Evolutionary conservation across 2,888 invertebrate genomes (phyloP), one percentile per base, ranked within the genome.

Genomic region (Phaedon cochleariae): DNA sequence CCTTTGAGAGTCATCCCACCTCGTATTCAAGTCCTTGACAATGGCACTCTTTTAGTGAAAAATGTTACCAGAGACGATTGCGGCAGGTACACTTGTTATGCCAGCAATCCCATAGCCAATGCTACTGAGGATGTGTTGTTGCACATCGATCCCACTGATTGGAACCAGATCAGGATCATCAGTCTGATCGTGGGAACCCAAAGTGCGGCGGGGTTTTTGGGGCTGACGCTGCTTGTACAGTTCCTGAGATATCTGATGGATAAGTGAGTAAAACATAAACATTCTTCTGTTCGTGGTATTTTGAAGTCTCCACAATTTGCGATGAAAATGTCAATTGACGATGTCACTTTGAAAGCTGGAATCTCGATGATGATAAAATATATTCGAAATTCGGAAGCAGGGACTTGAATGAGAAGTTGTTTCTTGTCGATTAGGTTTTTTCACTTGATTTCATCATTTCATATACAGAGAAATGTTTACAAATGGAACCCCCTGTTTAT

Each of bases 11-110:
- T 77, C 12, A 79, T 81, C 15, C 82, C 82, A n/a, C 87, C 87
- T 0, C 84, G 92, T 72, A 87, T 93, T 64, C 48, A 88, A 90
- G 79, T 90, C 90, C 62, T 90, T 92, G 85, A 77, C 64, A 79
- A 80, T 63, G 80, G 80, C 5, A 80, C 77, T 1, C 68, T 89
- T 18, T 73, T 76, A 73, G 74, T 80, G 12, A 76, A 76, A 59
- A 79, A 80, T 64, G 87, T 93, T 64, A 89, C 90, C 45, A 88
- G 93, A 72, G 89, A 90, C 78, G 95, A 96, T 84, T 92, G 92
- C 74, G 96, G 96, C 59, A 85, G 89, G 26, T 97, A 97, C 85
- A 88, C 90, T 67, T 97, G 97, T 81, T 90, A 91, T 79, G 96
- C 94, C 46, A 89, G 91, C 76, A 96, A 96, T 85, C 90, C 94